These are phyloP conservation scores for Drosophila infuscata DNA, from an alignment of 2,888 invertebrate genomes.

Conservation along the genomic window DNA sequence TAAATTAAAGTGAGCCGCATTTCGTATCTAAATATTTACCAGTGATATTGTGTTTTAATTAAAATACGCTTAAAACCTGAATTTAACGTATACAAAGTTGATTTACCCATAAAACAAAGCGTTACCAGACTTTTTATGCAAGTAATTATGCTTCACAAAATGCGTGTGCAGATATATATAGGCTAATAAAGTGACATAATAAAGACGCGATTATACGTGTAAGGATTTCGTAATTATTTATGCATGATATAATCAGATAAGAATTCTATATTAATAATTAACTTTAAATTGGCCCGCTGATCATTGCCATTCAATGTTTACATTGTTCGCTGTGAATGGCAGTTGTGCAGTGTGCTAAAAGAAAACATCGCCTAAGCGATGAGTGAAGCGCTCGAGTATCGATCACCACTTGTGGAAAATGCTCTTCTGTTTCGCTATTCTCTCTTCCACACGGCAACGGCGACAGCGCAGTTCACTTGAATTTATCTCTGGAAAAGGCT, in stretches of 20 bases:
- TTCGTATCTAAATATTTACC: neutral
- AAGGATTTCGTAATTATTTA: neutral
- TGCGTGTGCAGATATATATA: neutral
- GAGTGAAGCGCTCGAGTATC: slow-evolving; percentile 24
- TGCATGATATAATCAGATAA: neutral
- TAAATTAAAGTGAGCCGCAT: neutral
- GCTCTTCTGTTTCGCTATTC: slow-evolving; percentile 42
- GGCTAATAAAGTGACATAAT: neutral
- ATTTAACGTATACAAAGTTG: neutral
- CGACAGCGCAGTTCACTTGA: slow-evolving; percentile 43
- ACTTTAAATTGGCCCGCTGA: slow-evolving; percentile 21
- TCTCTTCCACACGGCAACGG: slow-evolving; percentile 28
- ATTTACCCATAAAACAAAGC: neutral
- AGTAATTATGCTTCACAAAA: neutral
- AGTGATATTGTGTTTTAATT: neutral
- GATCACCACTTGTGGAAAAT: slow-evolving; percentile 36
- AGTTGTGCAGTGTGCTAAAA: slow-evolving; percentile 7
- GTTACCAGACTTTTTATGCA: slow-evolving; percentile 27
- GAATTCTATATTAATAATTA: neutral
- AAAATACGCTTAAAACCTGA: neutral
- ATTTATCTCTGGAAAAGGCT: slow-evolving; percentile 7
- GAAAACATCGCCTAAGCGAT: slow-evolving; percentile 33
- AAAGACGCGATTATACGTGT: neutral
- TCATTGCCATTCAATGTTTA: slow-evolving; percentile 37
- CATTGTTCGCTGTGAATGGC: slow-evolving; percentile 45